Percentiles rank a stretch among this genome's conserved stretches.
Evolutionary conservation across 2,888 invertebrate genomes (phyloP).

Genomic region (Drosophila neotestacea): DNA sequence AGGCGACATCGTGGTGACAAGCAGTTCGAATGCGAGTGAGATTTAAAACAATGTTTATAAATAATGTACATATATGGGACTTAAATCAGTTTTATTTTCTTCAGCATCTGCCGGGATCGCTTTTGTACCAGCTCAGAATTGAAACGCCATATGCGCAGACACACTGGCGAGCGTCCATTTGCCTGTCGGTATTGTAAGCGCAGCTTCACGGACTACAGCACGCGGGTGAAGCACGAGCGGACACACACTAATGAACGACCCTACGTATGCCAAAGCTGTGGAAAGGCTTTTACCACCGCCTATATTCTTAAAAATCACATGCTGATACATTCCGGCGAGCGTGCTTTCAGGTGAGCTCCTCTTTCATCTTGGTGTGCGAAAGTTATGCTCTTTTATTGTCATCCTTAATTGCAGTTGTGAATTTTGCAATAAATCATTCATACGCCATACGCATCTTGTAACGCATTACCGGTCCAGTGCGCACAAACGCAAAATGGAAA

Average conservation of each 20-base stretch:
- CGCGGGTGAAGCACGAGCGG: slow-evolving; percentile 70
- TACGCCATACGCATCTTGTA: slow-evolving; percentile 60
- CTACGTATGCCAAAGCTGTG: slow-evolving; percentile 72
- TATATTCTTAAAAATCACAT: slow-evolving; percentile 73
- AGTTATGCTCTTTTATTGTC: background rate
- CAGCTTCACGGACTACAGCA: slow-evolving; percentile 71
- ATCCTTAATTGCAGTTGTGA: slow-evolving; percentile 46
- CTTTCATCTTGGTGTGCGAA: background rate
- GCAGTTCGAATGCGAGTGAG: slow-evolving; percentile 69
- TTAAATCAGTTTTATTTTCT: background rate
- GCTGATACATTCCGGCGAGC: slow-evolving; percentile 68
- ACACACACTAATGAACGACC: slow-evolving; percentile 81
- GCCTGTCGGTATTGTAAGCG: slow-evolving; percentile 75
- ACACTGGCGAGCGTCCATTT: slow-evolving; percentile 72
- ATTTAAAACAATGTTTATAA: background rate
- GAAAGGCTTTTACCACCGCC: slow-evolving; percentile 76
- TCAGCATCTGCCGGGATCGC: slow-evolving; percentile 61
- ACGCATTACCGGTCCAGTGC: slow-evolving; percentile 58
- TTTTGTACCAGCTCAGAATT: slow-evolving; percentile 73
- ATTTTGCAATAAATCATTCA: slow-evolving; percentile 59
- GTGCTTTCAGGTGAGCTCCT: too few species aligned
- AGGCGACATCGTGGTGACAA: slow-evolving; percentile 73
- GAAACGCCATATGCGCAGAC: slow-evolving; percentile 75
- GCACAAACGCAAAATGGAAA: slow-evolving; percentile 58
- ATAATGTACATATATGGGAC: background rate